phyloP scores from a whole-genome alignment of 2,113 vertebrate genomes.

The Perca fluviatilis region DNA sequence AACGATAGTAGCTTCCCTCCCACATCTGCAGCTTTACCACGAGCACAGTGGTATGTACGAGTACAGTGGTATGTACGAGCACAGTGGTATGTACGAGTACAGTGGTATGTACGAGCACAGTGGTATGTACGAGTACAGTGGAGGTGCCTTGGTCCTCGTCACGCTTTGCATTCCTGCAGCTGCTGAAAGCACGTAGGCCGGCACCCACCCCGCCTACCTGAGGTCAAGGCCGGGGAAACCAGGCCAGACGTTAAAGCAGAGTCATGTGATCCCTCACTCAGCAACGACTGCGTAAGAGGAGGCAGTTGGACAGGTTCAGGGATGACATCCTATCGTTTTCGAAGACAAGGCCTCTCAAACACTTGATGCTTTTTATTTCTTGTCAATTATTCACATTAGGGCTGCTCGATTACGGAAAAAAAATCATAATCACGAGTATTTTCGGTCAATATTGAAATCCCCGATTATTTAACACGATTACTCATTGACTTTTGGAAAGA shows the following conservation, averaged over 20 bases:
- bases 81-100: neutral
- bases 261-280: conserved; percentile 19
- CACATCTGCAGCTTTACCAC: neutral
- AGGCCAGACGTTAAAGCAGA: neutral
- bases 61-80: neutral
- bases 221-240: conserved; percentile 32
- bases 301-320: neutral
- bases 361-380: neutral
- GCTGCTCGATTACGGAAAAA: too few relatives aligned
- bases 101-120: neutral
- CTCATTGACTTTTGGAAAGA: too few relatives aligned
- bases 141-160: neutral
- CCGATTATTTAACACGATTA: too few relatives aligned
- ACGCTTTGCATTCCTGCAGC: conserved; percentile 58
- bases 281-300: neutral
- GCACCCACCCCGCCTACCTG: conserved; percentile 42
- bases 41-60: neutral
- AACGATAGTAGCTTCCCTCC: neutral
- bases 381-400: neutral
- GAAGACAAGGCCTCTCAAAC: neutral
- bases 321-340: conserved; percentile 1
- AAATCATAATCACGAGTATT: too few relatives aligned
- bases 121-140: neutral
- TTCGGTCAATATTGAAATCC: too few relatives aligned
- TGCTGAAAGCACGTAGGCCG: conserved; percentile 17